Percentiles rank a stretch among this genome's conserved stretches.
These are phyloP conservation scores for Hirudinaria manillensis DNA, from an alignment of 2,888 invertebrate species.

Conservation along the genomic window DNA sequence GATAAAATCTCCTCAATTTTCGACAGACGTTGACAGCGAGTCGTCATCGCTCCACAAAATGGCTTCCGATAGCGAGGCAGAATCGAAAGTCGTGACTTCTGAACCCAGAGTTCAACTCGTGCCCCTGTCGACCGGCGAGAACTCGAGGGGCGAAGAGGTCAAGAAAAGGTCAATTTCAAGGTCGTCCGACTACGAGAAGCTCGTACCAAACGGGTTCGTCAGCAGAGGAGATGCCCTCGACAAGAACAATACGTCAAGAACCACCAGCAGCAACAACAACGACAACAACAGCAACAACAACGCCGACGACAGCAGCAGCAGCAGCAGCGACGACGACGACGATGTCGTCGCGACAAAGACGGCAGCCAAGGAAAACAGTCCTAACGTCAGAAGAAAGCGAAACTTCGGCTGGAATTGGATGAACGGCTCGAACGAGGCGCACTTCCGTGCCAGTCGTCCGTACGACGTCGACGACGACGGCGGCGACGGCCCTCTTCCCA, in stretches of 20 bases:
- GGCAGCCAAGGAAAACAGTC: neutral
- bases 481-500: neutral
- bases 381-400: neutral
- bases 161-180: neutral
- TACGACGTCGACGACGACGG: slow-evolving; percentile 2
- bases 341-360: neutral
- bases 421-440: too few species aligned
- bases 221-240: too few species aligned
- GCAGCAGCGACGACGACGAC: slow-evolving; percentile 4
- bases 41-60: too few species aligned
- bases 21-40: too few species aligned
- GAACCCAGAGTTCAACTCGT: neutral
- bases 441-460: too few species aligned
- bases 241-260: neutral
- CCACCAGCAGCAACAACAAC: slow-evolving; percentile 1
- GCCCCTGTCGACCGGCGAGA: slow-evolving; percentile 8
- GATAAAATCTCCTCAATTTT: too few species aligned
- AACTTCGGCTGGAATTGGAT: too few species aligned
- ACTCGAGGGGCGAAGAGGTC: neutral
- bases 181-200: slow-evolving; percentile 13
- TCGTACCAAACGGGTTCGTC: neutral
- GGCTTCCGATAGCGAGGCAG: too few species aligned
- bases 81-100: too few species aligned
- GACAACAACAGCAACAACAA: slow-evolving; percentile 16
- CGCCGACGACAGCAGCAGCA: neutral